Evolutionary conservation across 2,888 invertebrate genomes (phyloP).

Genomic region (Catotricha subobsoleta): DNA sequence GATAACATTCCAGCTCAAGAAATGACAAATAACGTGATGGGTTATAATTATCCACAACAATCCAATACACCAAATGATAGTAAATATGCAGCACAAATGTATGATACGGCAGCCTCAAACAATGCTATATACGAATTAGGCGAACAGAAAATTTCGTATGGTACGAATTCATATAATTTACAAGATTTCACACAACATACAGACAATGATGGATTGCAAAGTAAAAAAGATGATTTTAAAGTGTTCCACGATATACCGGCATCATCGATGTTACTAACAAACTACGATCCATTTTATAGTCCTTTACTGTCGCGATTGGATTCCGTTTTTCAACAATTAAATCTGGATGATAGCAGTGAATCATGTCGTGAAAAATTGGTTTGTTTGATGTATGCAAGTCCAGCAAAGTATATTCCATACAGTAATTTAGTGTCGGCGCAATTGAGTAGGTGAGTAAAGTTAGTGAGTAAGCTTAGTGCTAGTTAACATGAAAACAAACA

Average conservation of each 20-base stretch:
- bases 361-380: constrained; percentile 65
- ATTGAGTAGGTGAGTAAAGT: constrained; percentile 48
- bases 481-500: no score
- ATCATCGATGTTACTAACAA: constrained; percentile 62
- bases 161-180: constrained; percentile 34
- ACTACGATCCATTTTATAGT: constrained; percentile 82
- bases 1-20: constrained; percentile 41
- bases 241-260: constrained; percentile 73
- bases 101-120: constrained; percentile 18
- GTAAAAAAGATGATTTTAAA: constrained; percentile 50
- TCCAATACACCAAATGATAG: neutral
- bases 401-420: constrained; percentile 75
- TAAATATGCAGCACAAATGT: constrained; percentile 15
- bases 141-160: constrained; percentile 42
- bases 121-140: constrained; percentile 36
- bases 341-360: constrained; percentile 46
- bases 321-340: constrained; percentile 59
- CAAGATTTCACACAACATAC: constrained; percentile 42
- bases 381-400: constrained; percentile 74
- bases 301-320: constrained; percentile 68
- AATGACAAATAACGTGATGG: constrained; percentile 19
- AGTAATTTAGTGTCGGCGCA: constrained; percentile 79
- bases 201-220: constrained; percentile 1
- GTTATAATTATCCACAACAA: constrained; percentile 19
- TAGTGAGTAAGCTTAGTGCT: no score